Evolutionary conservation across 2,113 vertebrate genomes (phyloP).

Genomic region (Grantiella picta): DNA sequence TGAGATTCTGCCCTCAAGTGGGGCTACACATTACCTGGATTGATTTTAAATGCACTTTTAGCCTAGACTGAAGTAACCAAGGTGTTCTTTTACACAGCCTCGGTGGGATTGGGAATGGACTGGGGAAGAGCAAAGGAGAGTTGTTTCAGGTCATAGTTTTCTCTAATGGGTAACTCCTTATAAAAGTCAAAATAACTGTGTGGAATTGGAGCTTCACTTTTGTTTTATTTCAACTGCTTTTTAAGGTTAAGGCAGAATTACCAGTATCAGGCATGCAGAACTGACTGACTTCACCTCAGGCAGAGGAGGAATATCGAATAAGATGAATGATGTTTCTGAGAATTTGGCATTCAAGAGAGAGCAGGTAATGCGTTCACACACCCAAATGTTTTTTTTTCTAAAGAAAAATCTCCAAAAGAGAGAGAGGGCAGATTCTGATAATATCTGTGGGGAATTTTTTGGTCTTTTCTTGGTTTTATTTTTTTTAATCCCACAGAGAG

Average conservation of each 20-base stretch:
- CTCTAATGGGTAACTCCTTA: neutral
- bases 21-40: neutral
- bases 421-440: neutral
- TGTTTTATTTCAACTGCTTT: neutral
- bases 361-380: neutral
- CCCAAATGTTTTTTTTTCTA: neutral
- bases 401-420: neutral
- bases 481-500: neutral
- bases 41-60: slow-evolving; percentile 31
- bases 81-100: neutral
- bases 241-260: neutral
- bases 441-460: rapidly evolving
- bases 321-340: neutral
- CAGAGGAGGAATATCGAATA: neutral
- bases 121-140: neutral
- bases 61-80: neutral
- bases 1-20: slow-evolving; percentile 15
- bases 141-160: neutral
- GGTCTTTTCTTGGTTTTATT: neutral
- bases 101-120: neutral
- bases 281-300: neutral
- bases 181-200: neutral
- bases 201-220: neutral
- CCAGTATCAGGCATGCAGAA: neutral
- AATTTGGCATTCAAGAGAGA: neutral